Base-by-base conservation (phyloP, 2,113 vertebrate genomes). In the Malurus cyaneus region DNA sequence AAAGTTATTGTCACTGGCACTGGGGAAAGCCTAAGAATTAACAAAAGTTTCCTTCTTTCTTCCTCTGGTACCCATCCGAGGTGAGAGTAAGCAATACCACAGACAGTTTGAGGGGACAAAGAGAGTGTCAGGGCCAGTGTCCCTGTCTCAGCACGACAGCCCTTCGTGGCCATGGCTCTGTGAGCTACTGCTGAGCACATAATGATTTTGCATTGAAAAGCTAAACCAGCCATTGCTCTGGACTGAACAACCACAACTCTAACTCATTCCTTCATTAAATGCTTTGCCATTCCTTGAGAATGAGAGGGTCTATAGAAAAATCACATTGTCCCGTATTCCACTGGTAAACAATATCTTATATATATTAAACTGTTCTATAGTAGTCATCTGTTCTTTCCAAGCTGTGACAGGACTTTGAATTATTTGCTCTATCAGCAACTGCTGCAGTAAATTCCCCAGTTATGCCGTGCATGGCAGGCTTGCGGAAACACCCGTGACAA, bases 361-460 rank as follows among this genome's bases (percentile, higher is more conserved):
- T 89, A 49, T 92, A 83, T 92, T 90, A 88, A 89, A 88, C 44
- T 60, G 64, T 60, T 57, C 87, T 90, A 18, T 74, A 90, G 82
- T 52, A 86, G 89, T 96, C 88, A 80, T 96, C 88, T 96, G 89
- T 90, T 96, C 92, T 96, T 91, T 88, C 88, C 67, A 71, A 46
- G 79, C 62, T 94, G 81, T 83, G 87, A 89, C 87, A 78, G 49
- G 88, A 96, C 92, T 94, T 81, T 65, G 89, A 94, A 93, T 96
- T 76, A 91, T 87, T 86, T 92, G 92, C 80, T 72, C 70, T 67
- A 81, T 91, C 96, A 86, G 88, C 91, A 69, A 88, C 3, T 34
- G 74, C 85, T 52, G 64, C 18, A 80, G 89, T 84, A 53, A 95
- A 95, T 95, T 86, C 88, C 71, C 60, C 72, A 44, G 91, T 87